Evolutionary conservation across 2,113 vertebrate genomes (phyloP), one percentile per base, ranked within the genome.

Genomic region (Dendropsophus ebraccatus): DNA sequence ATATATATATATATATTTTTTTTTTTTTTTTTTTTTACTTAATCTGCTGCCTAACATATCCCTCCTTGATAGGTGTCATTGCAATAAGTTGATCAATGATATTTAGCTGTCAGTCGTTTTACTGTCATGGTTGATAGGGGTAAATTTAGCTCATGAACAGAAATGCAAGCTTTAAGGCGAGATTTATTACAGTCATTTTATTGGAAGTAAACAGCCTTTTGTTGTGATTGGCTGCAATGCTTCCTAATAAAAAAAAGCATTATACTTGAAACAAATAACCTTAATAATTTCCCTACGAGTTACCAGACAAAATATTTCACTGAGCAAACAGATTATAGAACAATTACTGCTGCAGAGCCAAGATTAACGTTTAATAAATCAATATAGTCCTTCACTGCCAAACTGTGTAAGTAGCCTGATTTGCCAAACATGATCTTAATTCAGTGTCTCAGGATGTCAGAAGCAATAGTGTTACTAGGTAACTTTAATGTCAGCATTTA

Each of bases 311-410:
- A 54, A 35, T 77, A 21, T 23, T 79, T 79, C 19, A 79, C 30
- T 13, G n/a, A 75, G 28, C 52, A 60, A 37, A 60, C 21, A 56
- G 30, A 80, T 80, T 80, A 60, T 41, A 50, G 49, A 83, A 54
- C 28, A 83, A 83, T 67, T 83, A 83, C 37, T 83, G 32, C 13
- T 56, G 30, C 30, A 17, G 49, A 25, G 49, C 37, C 49, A 83
- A 83, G 81, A 37, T 41, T 70, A 35, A 56, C 67, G 37, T 47
- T 83, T 41, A 56, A 70, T 54, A 83, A 83, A 72, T 83, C 67
- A 56, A 83, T 83, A 70, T 82, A 19, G 52, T 56, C 21, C 35
- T 56, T 56, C 30, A 56, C 28, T 73, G 81, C 30, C 28, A 83
- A 83, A 56, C 35, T 49, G 67, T 73, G 30, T 41, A 23, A 41